These are phyloP conservation scores for Henicopernis longicauda DNA, from an alignment of 2,113 vertebrate species.

Conservation along the genomic window DNA sequence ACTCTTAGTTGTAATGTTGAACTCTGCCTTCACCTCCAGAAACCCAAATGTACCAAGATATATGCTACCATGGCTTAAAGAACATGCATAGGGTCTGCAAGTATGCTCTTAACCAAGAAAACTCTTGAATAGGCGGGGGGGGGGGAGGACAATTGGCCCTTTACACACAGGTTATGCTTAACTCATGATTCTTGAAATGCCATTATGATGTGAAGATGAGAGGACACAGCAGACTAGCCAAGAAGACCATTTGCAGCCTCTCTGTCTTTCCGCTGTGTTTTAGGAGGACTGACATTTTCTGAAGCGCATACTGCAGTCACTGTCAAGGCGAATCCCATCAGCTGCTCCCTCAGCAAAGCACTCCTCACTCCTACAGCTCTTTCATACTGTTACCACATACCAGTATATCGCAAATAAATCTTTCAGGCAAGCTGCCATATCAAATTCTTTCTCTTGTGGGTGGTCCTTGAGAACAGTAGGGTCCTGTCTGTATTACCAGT, in stretches of 20 bases:
- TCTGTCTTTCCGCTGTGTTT: neutral
- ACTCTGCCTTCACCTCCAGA: neutral
- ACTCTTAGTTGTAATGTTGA: neutral
- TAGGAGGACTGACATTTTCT: neutral
- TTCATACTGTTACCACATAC: neutral
- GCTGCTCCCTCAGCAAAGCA: neutral
- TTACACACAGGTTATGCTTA: neutral
- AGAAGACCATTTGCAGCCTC: neutral
- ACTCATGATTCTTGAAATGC: neutral
- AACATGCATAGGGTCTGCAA: neutral
- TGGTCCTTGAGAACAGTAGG: conserved; percentile 39
- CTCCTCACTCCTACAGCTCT: neutral
- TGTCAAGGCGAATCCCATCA: neutral
- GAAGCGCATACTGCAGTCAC: neutral
- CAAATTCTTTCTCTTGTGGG: conserved; percentile 32
- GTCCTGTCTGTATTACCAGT: neutral
- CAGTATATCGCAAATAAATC: neutral
- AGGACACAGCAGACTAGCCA: neutral
- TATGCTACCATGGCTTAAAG: neutral
- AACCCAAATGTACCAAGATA: neutral
- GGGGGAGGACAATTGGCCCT: neutral
- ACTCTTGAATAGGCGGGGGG: neutral
- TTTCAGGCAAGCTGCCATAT: conserved; percentile 32
- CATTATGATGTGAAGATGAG: neutral
- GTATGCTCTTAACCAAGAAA: neutral